Evolutionary conservation across 2,113 vertebrate genomes (phyloP).

Genomic region (Pipa parva): DNA sequence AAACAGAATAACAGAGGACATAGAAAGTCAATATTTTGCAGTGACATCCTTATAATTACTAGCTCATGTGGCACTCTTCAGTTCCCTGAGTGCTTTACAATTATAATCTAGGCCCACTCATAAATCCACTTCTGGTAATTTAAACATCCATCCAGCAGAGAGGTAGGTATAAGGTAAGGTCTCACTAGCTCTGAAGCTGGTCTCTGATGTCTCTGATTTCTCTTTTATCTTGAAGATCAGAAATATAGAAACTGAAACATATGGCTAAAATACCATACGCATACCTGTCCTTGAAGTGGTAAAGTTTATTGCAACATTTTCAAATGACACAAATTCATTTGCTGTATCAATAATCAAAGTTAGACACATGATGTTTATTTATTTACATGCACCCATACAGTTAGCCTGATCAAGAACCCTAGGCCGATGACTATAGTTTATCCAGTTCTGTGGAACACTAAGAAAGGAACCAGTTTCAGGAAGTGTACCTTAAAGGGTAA

Average conservation of each 20-base stretch:
- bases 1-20: constrained; percentile 8
- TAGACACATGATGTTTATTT: no score
- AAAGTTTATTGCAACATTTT: no score
- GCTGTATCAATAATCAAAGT: no score
- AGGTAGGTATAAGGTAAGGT: constrained; percentile 4
- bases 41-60: constrained; percentile 28
- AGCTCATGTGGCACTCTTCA: constrained; percentile 12
- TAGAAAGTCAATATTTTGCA: constrained; percentile 14
- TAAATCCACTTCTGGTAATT: constrained; percentile 16
- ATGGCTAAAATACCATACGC: no score
- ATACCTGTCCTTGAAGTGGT: no score
- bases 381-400: no score
- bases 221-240: not conserved
- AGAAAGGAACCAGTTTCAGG: no score
- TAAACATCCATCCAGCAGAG: constrained; percentile 4
- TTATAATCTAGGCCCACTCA: constrained; percentile 19
- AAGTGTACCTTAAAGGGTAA: no score
- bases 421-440: no score
- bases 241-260: not conserved
- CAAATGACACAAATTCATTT: no score
- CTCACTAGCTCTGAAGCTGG: not conserved
- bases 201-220: not conserved
- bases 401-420: no score
- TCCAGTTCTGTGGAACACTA: no score
- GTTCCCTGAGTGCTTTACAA: constrained; percentile 27